These are phyloP conservation scores for Solen grandis DNA, from an alignment of 1,140 invertebrate genomes.

Conservation along the genomic window DNA sequence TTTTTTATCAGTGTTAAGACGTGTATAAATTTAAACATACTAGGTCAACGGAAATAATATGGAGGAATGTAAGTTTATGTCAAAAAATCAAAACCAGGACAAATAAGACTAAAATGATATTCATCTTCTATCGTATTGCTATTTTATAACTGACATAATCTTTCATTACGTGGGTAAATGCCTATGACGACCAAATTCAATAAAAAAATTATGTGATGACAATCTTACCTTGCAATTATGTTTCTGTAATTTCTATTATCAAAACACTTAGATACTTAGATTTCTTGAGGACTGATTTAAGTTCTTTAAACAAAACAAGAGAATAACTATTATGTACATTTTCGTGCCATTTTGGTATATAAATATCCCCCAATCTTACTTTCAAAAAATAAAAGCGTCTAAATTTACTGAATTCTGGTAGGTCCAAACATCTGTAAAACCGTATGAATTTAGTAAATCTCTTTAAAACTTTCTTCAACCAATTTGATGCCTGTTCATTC, in stretches of 20 bases:
- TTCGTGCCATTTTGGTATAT: not conserved
- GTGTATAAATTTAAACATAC: not conserved
- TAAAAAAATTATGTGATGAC: not conserved
- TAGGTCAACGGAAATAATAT: not conserved
- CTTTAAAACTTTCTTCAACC: not conserved
- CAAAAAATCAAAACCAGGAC: not conserved
- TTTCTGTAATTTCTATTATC: not conserved
- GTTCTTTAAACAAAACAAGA: not conserved
- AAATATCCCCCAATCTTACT: not conserved
- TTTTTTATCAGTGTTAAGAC: not conserved
- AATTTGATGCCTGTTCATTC: not conserved
- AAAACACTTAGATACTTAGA: not conserved
- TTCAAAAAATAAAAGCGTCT: not conserved
- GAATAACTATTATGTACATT: not conserved
- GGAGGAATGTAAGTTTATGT: not conserved
- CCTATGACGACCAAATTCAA: not conserved
- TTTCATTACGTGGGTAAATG: not conserved
- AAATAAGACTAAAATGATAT: not conserved
- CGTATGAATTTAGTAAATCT: not conserved
- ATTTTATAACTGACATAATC: not conserved
- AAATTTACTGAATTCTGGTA: not conserved
- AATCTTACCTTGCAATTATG: not conserved
- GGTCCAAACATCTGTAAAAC: constrained; percentile 6
- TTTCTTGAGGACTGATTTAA: not conserved
- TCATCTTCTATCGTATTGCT: not conserved